Base-by-base conservation (phyloP, 2,113 vertebrate species). In the Plectropomus leopardus region DNA sequence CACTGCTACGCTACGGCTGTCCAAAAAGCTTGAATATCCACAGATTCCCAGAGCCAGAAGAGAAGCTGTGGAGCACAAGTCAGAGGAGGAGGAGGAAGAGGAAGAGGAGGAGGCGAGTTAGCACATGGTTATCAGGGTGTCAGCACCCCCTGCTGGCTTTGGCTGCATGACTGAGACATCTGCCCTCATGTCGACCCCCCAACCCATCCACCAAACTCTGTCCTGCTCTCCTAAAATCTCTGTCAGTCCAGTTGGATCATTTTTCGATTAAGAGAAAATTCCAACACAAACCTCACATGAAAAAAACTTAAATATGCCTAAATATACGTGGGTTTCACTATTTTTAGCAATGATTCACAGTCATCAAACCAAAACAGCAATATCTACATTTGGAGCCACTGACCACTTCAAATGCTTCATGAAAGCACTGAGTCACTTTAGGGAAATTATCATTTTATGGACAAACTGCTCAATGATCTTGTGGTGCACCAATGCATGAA, bases 91-190 rank as follows among this genome's bases (percentile, higher is more conserved):
- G 16, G 42, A 42, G 36, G 24, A 26, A 15, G 83, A 54, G 23
- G 55, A 44, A 42, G 32, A 11, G 19, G 19, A 1, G 21, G 32
- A 14, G 68, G 77, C 59, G 79, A 48, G 54, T 80, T 74, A 76
- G 55, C 76, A 85, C 82, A 82, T 82, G 79, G 94, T 96, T 95
- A 65, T 93, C 94, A 91, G 96, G 94, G 90, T 96, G 95, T 94
- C 96, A 96, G 96, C 97, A 96, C 97, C 98, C 97, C 97, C 97
- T 98, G 95, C 97, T 97, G 97, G 97, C 92, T 94, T 63, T 92
- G 82, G 86, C 54, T 88, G 58, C 83, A 88, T 80, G 69, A 71
- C 91, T 81, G 68, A 78, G 44, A 82, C 83, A 72, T 70, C 8
- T 93, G 76, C 78, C 71, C 19, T 70, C 80, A 47, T 80, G 51